phyloP scores from a whole-genome alignment of 2,888 invertebrate genomes.

The Drosophila silvestris region DNA sequence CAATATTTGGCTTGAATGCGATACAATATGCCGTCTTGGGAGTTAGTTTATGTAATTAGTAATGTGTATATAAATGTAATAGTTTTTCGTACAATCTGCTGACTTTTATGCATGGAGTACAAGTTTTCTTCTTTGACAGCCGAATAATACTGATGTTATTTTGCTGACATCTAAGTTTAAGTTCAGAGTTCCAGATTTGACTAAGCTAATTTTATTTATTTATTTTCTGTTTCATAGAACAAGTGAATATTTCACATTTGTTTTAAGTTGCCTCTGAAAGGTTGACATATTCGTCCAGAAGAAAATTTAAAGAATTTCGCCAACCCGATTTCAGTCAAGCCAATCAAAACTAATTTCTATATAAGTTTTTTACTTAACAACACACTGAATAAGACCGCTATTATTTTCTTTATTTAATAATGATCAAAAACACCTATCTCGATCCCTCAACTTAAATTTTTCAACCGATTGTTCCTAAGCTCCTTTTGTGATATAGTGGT shows the following conservation, averaged over 20 bases:
- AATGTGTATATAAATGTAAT: neutral
- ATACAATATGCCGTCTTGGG: neutral
- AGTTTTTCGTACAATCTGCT: neutral
- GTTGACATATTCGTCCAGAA: neutral
- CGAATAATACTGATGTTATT: neutral
- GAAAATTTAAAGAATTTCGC: fast-evolving
- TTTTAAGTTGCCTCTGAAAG: neutral
- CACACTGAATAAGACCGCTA: neutral
- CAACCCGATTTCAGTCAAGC: neutral
- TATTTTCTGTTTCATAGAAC: neutral
- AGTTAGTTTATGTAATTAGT: neutral
- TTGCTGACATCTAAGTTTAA: neutral
- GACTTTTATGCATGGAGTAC: neutral
- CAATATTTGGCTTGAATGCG: neutral
- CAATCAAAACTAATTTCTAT: neutral
- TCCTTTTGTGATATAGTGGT: neutral
- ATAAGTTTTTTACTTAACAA: neutral
- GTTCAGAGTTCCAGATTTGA: neutral
- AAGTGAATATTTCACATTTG: neutral
- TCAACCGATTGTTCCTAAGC: neutral
- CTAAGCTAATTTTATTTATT: neutral
- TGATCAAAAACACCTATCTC: neutral
- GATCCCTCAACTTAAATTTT: neutral
- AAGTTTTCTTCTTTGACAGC: neutral
- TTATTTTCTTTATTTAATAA: neutral